Conservation (phyloP, 1,140 invertebrate species). For the Sminthurides bifidus region DNA sequence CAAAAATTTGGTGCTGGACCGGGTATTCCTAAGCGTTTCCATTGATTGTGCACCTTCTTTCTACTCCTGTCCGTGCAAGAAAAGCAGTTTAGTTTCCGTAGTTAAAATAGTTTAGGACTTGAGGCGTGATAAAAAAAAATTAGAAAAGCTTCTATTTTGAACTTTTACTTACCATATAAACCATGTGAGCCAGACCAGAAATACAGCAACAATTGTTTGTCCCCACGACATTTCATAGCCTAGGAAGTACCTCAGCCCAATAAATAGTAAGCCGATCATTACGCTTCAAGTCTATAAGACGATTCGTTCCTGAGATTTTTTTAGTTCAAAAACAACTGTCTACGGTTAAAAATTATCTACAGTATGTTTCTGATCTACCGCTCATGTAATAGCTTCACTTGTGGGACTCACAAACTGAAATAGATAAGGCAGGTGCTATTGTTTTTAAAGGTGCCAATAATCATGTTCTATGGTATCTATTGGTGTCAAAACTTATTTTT, state of each 20-base stretch:
- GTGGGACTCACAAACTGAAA: too few relatives aligned
- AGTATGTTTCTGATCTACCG: too few relatives aligned
- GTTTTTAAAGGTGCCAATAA: too few relatives aligned
- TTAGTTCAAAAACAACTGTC: too few relatives aligned
- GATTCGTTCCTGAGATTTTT: background rate
- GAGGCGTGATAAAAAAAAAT: background rate
- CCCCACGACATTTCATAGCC: too few relatives aligned
- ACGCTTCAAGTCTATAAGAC: background rate
- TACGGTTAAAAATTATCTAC: too few relatives aligned
- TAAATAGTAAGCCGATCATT: background rate
- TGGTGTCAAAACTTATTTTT: too few relatives aligned
- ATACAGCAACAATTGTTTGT: too few relatives aligned
- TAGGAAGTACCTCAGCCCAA: background rate
- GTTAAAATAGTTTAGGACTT: background rate
- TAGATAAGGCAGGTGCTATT: too few relatives aligned
- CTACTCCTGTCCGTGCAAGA: conserved; percentile 17
- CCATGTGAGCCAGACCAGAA: conserved; percentile 15
- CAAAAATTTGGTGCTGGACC: conserved; percentile 29
- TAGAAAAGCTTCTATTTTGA: background rate
- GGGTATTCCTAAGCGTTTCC: conserved; percentile 24
- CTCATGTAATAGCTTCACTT: too few relatives aligned
- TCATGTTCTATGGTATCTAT: too few relatives aligned
- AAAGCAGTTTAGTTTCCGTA: background rate
- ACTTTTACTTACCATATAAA: conserved; percentile 29
- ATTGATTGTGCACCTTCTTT: conserved; percentile 23